These are phyloP conservation scores for Sebastes kiyomatsui DNA, from an alignment of 2,797 vertebrate species.

Conservation along the genomic window DNA sequence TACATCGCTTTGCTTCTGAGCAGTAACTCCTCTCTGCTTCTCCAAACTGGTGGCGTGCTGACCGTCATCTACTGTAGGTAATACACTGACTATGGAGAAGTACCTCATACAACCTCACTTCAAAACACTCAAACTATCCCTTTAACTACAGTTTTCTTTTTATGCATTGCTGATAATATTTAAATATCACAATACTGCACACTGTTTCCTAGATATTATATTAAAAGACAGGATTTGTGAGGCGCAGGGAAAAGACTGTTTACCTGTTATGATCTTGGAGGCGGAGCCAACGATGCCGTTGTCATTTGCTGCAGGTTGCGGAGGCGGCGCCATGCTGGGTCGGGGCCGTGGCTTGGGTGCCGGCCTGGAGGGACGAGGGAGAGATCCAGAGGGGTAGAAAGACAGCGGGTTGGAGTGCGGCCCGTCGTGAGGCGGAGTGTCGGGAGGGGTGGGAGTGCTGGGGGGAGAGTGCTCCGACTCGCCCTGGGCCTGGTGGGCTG, in stretches of 20 bases:
- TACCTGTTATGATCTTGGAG: slow-evolving; percentile 94
- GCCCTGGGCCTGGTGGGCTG: slow-evolving; percentile 69
- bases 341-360: slow-evolving; percentile 90
- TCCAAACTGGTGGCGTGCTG: no score
- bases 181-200: background rate
- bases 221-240: background rate
- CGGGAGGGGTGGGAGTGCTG: slow-evolving; percentile 89
- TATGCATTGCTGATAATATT: background rate
- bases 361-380: slow-evolving; percentile 88
- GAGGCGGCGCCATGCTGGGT: slow-evolving; percentile 90
- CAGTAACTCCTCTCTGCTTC: no score
- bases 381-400: slow-evolving; percentile 77
- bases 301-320: slow-evolving; percentile 85
- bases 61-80: no score
- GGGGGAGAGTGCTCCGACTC: slow-evolving; percentile 85
- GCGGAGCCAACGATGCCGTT: slow-evolving; percentile 75
- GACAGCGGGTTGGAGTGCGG: slow-evolving; percentile 42
- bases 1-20: no score
- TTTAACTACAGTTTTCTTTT: background rate
- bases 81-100: no score
- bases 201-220: background rate
- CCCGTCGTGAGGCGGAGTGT: slow-evolving; percentile 82
- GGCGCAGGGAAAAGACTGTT: background rate
- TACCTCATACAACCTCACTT: no score
- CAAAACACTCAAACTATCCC: no score